These are phyloP conservation scores for Ibycter americanus DNA, from an alignment of 2,797 vertebrate species.

Conservation along the genomic window DNA sequence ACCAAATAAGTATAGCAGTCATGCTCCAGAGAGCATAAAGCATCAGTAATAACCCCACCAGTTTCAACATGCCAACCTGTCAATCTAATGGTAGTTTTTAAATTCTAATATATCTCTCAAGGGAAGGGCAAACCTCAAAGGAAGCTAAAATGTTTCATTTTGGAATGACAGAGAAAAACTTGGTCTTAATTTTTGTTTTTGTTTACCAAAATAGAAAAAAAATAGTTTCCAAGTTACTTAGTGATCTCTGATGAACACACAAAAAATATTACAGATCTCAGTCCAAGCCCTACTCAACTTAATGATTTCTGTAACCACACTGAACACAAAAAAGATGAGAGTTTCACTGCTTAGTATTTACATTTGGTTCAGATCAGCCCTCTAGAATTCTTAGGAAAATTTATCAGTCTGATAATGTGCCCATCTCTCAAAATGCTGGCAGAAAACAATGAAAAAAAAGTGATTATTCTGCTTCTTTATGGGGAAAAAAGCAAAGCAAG, in stretches of 20 bases:
- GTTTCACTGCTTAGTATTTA: background rate
- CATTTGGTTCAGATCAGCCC: slow-evolving; percentile 44
- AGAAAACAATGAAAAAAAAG: background rate
- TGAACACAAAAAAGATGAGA: background rate
- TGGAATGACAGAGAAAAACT: slow-evolving; percentile 6
- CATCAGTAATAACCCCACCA: background rate
- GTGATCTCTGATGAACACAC: background rate
- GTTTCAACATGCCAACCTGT: background rate
- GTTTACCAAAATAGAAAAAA: slow-evolving; percentile 20
- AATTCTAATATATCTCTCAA: background rate
- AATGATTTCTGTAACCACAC: background rate
- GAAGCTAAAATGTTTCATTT: background rate
- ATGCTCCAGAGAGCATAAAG: slow-evolving; percentile 49
- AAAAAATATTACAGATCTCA: slow-evolving; percentile 43
- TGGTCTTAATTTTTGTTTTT: slow-evolving; percentile 15
- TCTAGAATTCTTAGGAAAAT: slow-evolving; percentile 18
- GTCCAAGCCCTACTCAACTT: slow-evolving; percentile 7
- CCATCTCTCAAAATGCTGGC: slow-evolving; percentile 10
- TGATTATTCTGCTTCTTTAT: background rate
- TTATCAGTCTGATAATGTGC: slow-evolving; percentile 12
- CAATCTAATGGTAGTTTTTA: background rate
- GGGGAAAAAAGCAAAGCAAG: background rate
- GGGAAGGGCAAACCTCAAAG: slow-evolving; percentile 3
- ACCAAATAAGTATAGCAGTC: slow-evolving; percentile 32
- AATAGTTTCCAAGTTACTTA: slow-evolving; percentile 22